A percentile compares a stretch with the other conserved stretches of the same genome.
Conservation (phyloP, 2,113 vertebrate species). For the Cynopterus brachyotis region DNA sequence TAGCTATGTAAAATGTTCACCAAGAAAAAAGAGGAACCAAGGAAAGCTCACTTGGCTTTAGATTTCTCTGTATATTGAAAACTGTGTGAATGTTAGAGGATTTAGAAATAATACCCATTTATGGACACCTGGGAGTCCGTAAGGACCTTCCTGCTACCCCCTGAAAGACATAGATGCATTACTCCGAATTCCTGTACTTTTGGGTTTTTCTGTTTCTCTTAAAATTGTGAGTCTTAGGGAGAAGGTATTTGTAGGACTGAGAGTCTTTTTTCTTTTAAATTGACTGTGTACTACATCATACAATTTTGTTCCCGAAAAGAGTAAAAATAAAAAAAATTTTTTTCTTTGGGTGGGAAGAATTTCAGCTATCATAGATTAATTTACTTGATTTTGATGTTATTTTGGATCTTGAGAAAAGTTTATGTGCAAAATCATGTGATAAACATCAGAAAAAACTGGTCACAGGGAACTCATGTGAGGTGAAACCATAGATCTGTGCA, state of each 20-base stretch:
- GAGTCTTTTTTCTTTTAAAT: not conserved
- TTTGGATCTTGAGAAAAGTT: not conserved
- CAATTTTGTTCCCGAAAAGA: not conserved
- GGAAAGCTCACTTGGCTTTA: not conserved
- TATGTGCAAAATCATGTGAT: not conserved
- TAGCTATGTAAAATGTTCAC: conserved; percentile 53
- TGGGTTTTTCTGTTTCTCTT: not conserved
- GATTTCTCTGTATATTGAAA: conserved; percentile 43
- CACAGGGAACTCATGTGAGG: not conserved
- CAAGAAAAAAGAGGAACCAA: conserved; percentile 30
- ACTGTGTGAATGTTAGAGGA: conserved; percentile 1
- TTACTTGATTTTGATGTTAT: not conserved
- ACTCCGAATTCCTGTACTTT: not conserved
- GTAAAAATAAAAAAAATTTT: not conserved
- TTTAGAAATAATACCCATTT: conserved; percentile 34
- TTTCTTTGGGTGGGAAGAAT: not conserved
- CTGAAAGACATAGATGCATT: not conserved
- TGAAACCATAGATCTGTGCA: not conserved
- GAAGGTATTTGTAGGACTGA: not conserved
- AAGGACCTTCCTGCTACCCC: not conserved
- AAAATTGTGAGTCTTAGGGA: not conserved
- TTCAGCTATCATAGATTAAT: not conserved
- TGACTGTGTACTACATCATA: not conserved
- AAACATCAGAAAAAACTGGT: not conserved
- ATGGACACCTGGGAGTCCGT: not conserved